Conservation (phyloP, 1,140 invertebrate species). For the Bombus pascuorum region DNA sequence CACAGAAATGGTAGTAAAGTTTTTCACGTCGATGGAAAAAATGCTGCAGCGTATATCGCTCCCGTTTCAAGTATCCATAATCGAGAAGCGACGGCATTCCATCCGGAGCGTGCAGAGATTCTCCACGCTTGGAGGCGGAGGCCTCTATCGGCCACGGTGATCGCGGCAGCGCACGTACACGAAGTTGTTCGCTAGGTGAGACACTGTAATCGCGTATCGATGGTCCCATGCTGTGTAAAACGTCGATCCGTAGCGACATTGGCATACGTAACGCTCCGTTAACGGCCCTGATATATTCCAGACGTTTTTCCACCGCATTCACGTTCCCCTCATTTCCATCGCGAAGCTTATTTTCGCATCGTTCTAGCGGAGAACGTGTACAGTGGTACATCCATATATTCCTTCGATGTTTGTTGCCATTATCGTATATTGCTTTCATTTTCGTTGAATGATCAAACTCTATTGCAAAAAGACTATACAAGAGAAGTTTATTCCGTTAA, state of each 20-base stretch:
- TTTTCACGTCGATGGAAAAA: too few relatives aligned
- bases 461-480: background rate
- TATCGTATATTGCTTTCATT: background rate
- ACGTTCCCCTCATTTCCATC: background rate
- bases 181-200: slow-evolving; percentile 38
- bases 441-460: background rate
- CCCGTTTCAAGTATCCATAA: slow-evolving; percentile 13
- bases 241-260: slow-evolving; percentile 29
- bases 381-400: too few relatives aligned
- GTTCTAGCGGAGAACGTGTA: too few relatives aligned
- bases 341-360: background rate
- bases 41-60: background rate
- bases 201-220: slow-evolving; percentile 56
- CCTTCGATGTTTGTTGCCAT: too few relatives aligned
- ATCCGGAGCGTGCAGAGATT: slow-evolving; percentile 10
- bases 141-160: slow-evolving; percentile 38
- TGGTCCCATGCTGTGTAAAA: slow-evolving; percentile 37
- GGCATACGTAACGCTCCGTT: slow-evolving; percentile 33
- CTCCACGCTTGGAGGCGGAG: background rate
- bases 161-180: slow-evolving; percentile 25
- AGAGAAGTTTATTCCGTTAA: background rate
- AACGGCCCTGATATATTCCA: slow-evolving; percentile 29
- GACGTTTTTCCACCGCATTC: background rate
- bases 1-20: too few relatives aligned
- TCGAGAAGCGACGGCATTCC: slow-evolving; percentile 7